Evolutionary conservation across 1,140 invertebrate genomes (phyloP).

Genomic region (Lutraria rhynchaena): DNA sequence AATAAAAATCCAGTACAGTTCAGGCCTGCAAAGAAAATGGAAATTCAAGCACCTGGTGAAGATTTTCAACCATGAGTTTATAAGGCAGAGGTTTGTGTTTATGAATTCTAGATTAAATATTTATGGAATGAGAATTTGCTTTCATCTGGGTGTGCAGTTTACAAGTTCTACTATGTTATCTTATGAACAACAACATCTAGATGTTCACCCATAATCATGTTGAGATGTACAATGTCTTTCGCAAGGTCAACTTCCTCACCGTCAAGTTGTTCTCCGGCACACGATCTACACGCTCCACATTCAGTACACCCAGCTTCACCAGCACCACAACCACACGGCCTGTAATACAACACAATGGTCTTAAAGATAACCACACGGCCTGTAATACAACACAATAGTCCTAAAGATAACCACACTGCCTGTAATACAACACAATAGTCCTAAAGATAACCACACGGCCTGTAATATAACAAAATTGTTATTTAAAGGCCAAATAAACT

Average conservation of each 20-base stretch:
- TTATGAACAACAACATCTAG: conserved; percentile 42
- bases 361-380: conserved; percentile 97
- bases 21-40: too few relatives aligned
- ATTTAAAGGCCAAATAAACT: too few relatives aligned
- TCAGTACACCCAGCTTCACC: conserved; percentile 96
- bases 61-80: too few relatives aligned
- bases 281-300: conserved; percentile 95
- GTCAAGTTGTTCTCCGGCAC: conserved; percentile 88
- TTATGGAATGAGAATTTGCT: neutral
- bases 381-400: conserved; percentile 78
- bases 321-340: conserved; percentile 96
- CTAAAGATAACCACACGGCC: conserved; percentile 97
- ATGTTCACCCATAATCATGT: conserved; percentile 58
- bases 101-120: neutral
- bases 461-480: conserved; percentile 78
- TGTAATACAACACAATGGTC: conserved; percentile 78
- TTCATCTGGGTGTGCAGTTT: neutral
- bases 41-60: too few relatives aligned
- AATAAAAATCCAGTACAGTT: too few relatives aligned
- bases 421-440: conserved; percentile 78
- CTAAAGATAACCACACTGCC: conserved; percentile 97
- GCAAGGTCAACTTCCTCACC: conserved; percentile 78
- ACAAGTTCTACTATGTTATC: too few relatives aligned
- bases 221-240: conserved; percentile 57
- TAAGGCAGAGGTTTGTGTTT: too few relatives aligned